phyloP scores from a whole-genome alignment of 2,797 vertebrate species.

The Pachyuromys duprasi region DNA sequence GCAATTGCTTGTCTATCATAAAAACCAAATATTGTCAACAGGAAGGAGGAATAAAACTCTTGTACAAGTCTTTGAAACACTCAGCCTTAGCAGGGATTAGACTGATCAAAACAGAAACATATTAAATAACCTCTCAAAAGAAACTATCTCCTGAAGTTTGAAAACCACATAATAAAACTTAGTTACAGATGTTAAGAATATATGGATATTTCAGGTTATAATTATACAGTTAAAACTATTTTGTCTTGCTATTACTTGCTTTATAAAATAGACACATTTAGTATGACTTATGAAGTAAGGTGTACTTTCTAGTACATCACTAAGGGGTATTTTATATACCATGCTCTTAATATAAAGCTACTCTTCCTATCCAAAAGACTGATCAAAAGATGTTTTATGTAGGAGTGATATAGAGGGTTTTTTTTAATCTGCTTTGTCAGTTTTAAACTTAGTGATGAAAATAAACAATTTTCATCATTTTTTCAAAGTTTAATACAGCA shows the following conservation, averaged over 20 bases:
- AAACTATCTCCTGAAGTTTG: background rate
- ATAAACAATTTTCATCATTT: background rate
- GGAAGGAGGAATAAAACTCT: background rate
- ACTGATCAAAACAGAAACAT: background rate
- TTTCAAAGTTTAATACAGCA: background rate
- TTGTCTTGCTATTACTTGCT: background rate
- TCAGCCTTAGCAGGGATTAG: background rate
- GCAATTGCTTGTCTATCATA: background rate
- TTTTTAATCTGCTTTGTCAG: background rate
- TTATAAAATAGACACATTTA: background rate
- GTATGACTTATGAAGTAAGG: background rate
- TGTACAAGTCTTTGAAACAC: conserved; percentile 28
- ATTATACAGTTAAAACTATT: background rate
- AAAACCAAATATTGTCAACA: background rate
- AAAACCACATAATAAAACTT: background rate
- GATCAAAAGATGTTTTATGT: background rate
- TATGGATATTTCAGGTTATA: background rate
- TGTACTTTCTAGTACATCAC: background rate
- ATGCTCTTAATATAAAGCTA: background rate
- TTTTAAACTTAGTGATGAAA: conserved; percentile 19
- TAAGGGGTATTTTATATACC: background rate
- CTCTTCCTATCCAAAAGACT: background rate
- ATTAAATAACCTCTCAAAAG: background rate
- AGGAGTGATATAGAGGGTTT: background rate
- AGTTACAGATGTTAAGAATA: background rate